These are phyloP conservation scores for Motacilla tschutschensis DNA, from an alignment of 2,113 vertebrate genomes.

Conservation along the genomic window DNA sequence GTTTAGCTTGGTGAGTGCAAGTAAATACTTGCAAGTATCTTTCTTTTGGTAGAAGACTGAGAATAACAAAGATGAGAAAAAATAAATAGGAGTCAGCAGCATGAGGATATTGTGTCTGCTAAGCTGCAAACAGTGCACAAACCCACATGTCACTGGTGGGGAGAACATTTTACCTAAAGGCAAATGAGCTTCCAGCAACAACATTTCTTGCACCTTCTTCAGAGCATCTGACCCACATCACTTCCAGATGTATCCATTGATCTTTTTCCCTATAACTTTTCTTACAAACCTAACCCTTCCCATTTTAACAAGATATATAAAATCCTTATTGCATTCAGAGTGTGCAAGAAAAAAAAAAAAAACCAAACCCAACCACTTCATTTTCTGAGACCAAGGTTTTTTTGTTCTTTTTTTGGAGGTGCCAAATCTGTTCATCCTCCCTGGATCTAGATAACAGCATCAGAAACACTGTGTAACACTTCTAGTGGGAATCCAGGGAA, in stretches of 20 bases:
- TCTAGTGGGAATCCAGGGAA: slow-evolving; percentile 26
- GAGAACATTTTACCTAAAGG: not conserved
- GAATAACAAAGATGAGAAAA: not conserved
- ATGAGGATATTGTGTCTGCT: not conserved
- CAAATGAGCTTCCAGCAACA: not conserved
- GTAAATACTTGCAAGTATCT: not conserved
- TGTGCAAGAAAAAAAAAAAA: not conserved
- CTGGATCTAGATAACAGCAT: slow-evolving; percentile 22
- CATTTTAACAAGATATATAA: not conserved
- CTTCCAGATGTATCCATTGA: not conserved
- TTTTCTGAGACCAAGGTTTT: slow-evolving; percentile 40
- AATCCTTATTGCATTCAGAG: not conserved
- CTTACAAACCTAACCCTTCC: not conserved
- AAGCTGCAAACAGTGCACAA: slow-evolving; percentile 16
- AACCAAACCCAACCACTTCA: not conserved
- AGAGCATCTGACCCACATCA: not conserved
- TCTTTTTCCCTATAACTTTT: not conserved
- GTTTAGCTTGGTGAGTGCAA: not conserved
- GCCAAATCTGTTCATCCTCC: slow-evolving; percentile 43
- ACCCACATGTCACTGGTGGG: not conserved
- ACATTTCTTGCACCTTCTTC: not conserved
- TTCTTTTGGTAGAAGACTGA: not conserved
- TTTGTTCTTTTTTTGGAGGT: slow-evolving; percentile 51
- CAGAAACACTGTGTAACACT: slow-evolving; percentile 45
- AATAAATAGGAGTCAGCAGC: slow-evolving; percentile 1